phyloP scores from a whole-genome alignment of 2,888 invertebrate species.

The Drosophila cracens region DNA sequence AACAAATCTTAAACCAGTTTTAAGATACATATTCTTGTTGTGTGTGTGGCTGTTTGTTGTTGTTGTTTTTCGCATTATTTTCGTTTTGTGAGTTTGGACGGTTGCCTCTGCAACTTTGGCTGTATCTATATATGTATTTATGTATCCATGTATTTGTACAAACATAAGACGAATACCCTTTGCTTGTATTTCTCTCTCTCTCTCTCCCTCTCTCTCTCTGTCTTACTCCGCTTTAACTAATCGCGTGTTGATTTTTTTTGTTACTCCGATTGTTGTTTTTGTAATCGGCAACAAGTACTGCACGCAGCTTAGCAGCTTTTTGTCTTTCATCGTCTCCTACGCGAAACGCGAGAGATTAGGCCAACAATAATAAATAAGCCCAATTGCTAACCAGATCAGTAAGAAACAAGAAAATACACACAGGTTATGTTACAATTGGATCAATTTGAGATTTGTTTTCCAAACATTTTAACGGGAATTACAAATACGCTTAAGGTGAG shows the following conservation, averaged over 20 bases:
- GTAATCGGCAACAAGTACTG: slow-evolving; percentile 53
- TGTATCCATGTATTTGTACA: slow-evolving; percentile 15
- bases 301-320: slow-evolving; percentile 40
- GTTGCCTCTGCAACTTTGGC: slow-evolving; percentile 59
- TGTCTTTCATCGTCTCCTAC: slow-evolving; percentile 43
- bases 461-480: slow-evolving; percentile 21
- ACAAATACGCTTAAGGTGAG: slow-evolving; percentile 26
- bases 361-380: slow-evolving; percentile 64
- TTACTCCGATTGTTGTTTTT: slow-evolving; percentile 11
- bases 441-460: slow-evolving; percentile 34
- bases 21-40: slow-evolving; percentile 74
- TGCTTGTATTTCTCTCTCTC: slow-evolving; percentile 37
- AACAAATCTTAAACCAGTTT: slow-evolving; percentile 77
- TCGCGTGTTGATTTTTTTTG: slow-evolving; percentile 51
- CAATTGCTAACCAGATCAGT: slow-evolving; percentile 62
- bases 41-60: slow-evolving; percentile 44
- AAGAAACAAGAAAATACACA: slow-evolving; percentile 15
- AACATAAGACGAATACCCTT: slow-evolving; percentile 45
- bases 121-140: slow-evolving; percentile 8
- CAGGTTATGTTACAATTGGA: slow-evolving; percentile 35
- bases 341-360: slow-evolving; percentile 48
- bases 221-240: slow-evolving; percentile 48
- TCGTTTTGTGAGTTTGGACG: slow-evolving; percentile 68
- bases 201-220: slow-evolving; percentile 7
- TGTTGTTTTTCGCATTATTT: slow-evolving; percentile 68